Evolutionary conservation across 2,888 invertebrate species (phyloP).

Genomic region (Synergus laeviventris): DNA sequence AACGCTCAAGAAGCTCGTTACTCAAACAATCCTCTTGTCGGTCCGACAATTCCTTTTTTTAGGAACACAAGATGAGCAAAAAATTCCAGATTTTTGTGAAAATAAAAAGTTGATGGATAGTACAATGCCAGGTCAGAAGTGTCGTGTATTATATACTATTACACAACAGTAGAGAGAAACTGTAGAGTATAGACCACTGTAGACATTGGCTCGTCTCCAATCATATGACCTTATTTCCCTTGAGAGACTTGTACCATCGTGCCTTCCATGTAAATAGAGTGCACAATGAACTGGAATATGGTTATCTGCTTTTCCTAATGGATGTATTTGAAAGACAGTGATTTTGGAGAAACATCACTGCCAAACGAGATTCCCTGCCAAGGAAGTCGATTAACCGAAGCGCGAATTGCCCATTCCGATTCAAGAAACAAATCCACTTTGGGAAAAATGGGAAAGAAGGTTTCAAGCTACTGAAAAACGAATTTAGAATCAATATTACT

Average conservation of each 20-base stretch:
- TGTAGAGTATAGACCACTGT: constrained; percentile 35
- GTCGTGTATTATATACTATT: constrained; percentile 14
- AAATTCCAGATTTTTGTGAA: constrained; percentile 19
- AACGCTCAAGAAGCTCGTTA: constrained; percentile 39
- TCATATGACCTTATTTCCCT: constrained; percentile 53
- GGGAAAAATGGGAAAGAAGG: background rate
- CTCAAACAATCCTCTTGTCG: constrained; percentile 39
- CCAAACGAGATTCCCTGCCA: background rate
- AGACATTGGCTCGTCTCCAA: constrained; percentile 53
- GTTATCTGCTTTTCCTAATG: constrained; percentile 42
- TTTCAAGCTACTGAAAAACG: background rate
- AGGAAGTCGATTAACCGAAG: constrained; percentile 17
- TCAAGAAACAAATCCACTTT: background rate
- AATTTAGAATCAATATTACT: background rate
- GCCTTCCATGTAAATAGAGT: constrained; percentile 41
- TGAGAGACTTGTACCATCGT: constrained; percentile 46
- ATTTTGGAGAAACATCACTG: constrained; percentile 12
- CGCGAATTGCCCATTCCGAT: background rate
- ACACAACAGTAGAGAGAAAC: constrained; percentile 9
- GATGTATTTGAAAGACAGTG: constrained; percentile 5
- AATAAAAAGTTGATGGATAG: background rate
- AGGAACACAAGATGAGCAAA: constrained; percentile 20
- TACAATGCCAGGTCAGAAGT: background rate
- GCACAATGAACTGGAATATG: constrained; percentile 44
- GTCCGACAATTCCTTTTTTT: background rate